These are phyloP conservation scores for Cyprinodon diabolis DNA, from an alignment of 2,797 vertebrate genomes.

Conservation along the genomic window DNA sequence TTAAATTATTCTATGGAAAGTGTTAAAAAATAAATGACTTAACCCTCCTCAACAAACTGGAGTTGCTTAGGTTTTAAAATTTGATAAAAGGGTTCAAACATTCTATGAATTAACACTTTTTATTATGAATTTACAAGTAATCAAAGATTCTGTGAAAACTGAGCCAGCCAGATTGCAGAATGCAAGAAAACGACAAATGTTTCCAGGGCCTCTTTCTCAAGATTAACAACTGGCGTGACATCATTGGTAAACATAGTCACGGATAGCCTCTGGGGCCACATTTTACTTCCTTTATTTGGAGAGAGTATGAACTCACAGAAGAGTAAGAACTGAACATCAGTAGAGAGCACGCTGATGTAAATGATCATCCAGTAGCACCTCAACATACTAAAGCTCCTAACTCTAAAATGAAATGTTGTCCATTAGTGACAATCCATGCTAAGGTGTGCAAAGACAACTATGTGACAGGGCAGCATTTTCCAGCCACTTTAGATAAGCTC, in stretches of 20 bases:
- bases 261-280: conserved; percentile 30
- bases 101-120: not conserved
- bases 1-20: not conserved
- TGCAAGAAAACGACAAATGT: conserved; percentile 14
- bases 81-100: not conserved
- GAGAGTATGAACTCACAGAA: conserved; percentile 23
- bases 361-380: conserved; percentile 18
- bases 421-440: conserved; percentile 36
- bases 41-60: not conserved
- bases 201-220: conserved; percentile 25
- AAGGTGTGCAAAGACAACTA: conserved; percentile 30
- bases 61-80: not conserved
- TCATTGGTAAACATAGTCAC: conserved; percentile 55
- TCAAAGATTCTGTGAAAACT: not conserved
- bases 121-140: not conserved
- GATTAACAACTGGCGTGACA: conserved; percentile 55
- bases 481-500: conserved; percentile 54
- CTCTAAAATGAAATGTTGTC: conserved; percentile 33
- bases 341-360: not conserved
- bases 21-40: not conserved
- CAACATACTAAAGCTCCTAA: conserved; percentile 23
- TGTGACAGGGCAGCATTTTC: conserved; percentile 42
- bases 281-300: conserved; percentile 37
- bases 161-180: conserved; percentile 6
- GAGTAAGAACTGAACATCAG: conserved; percentile 18